Percentiles rank a stretch among this genome's conserved stretches.
Conservation (phyloP, 2,113 vertebrate species). For the Anser cygnoides region DNA sequence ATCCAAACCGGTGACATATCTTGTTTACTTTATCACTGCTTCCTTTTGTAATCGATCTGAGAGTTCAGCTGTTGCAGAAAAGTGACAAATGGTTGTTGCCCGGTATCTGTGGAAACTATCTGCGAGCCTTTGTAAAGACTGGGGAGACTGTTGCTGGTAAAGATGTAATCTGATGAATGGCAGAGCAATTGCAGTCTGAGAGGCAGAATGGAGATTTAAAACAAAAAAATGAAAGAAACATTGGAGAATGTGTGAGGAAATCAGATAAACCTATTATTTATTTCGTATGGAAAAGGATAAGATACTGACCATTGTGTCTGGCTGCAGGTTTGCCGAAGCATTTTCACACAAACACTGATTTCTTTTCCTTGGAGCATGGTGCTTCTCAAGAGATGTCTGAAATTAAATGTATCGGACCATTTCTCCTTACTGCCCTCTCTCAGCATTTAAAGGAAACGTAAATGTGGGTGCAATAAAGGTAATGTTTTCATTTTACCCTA, state of each 20-base stretch:
- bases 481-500: neutral
- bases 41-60: slow-evolving; percentile 40
- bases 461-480: neutral
- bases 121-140: neutral
- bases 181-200: neutral
- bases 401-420: neutral
- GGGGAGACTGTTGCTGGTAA: neutral
- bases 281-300: neutral
- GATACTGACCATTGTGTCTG: neutral
- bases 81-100: slow-evolving; percentile 15
- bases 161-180: neutral
- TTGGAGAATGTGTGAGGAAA: neutral
- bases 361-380: neutral
- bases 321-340: neutral
- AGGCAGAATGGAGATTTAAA: neutral
- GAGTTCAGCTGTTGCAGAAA: slow-evolving; percentile 32
- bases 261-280: neutral
- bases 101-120: neutral
- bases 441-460: neutral
- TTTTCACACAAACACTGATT: neutral
- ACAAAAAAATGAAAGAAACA: neutral
- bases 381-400: neutral
- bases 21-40: slow-evolving; percentile 19
- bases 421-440: neutral
- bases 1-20: neutral